A percentile compares a stretch with the other conserved stretches of the same genome.
These are phyloP conservation scores for Leucophenga maculata DNA, from an alignment of 2,888 invertebrate species.

Conservation along the genomic window DNA sequence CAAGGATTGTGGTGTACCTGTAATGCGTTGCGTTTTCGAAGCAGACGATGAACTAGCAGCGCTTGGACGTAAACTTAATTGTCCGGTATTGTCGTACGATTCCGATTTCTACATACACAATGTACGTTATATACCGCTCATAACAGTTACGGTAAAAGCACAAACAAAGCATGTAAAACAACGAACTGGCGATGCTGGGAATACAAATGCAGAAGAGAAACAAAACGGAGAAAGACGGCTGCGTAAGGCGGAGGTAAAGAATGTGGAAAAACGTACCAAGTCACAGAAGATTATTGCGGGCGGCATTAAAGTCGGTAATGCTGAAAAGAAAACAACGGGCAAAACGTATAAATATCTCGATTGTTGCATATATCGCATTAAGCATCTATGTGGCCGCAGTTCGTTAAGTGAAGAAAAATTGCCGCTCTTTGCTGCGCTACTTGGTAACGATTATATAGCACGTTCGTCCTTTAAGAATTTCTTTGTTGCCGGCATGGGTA, in stretches of 20 bases:
- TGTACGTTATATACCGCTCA: constrained; percentile 85
- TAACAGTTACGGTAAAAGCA: constrained; percentile 76
- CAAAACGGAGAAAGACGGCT: constrained; percentile 38
- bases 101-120: constrained; percentile 95
- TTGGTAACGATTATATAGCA: constrained; percentile 92
- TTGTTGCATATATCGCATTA: constrained; percentile 82
- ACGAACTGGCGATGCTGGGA: constrained; percentile 27
- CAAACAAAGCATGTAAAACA: constrained; percentile 56
- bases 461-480: constrained; percentile 80
- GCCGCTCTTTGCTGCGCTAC: constrained; percentile 85
- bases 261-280: constrained; percentile 65
- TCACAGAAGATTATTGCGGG: constrained; percentile 53
- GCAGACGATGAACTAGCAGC: constrained; percentile 92
- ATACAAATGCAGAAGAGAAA: constrained; percentile 36
- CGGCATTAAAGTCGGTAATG: constrained; percentile 49
- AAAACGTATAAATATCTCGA: constrained; percentile 70
- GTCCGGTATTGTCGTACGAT: constrained; percentile 92
- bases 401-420: constrained; percentile 79
- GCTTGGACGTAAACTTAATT: constrained; percentile 82
- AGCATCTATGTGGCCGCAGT: constrained; percentile 78
- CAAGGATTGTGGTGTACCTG: constrained; percentile 77
- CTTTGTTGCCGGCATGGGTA: constrained; percentile 75
- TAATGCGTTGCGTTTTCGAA: constrained; percentile 87
- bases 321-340: constrained; percentile 34
- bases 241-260: constrained; percentile 59